phyloP scores from a whole-genome alignment of 2,888 invertebrate genomes.

The Hoplodrina blanda region DNA sequence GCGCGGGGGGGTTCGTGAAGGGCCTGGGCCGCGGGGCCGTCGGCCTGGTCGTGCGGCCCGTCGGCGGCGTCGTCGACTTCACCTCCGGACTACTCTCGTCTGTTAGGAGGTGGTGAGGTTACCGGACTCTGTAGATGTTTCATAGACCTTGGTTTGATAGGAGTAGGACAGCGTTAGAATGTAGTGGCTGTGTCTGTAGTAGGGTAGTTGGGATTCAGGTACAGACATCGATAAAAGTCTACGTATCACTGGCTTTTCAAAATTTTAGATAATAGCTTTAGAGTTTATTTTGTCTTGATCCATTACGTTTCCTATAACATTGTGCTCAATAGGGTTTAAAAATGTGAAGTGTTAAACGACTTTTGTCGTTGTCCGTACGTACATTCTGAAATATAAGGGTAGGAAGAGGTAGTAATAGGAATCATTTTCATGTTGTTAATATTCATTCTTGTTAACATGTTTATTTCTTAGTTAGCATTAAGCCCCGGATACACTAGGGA shows the following conservation, averaged over 20 bases:
- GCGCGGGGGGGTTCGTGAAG: constrained; percentile 78
- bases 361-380: no score
- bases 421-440: background rate
- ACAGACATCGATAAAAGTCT: background rate
- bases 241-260: no score
- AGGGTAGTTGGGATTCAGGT: constrained; percentile 13
- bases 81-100: constrained; percentile 79
- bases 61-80: constrained; percentile 83
- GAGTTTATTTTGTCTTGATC: no score
- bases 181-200: background rate
- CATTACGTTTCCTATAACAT: no score
- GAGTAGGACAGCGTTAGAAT: background rate
- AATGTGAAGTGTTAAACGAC: no score
- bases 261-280: no score
- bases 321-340: no score
- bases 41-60: constrained; percentile 80
- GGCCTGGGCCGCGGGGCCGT: constrained; percentile 80
- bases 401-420: background rate
- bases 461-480: background rate
- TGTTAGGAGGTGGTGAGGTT: constrained; percentile 80
- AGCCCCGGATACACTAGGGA: no score
- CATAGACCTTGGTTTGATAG: constrained; percentile 8
- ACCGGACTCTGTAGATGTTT: constrained; percentile 51
- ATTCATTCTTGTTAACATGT: background rate
- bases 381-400: no score